phyloP scores from a whole-genome alignment of 2,797 vertebrate species.

The Squalus acanthias region DNA sequence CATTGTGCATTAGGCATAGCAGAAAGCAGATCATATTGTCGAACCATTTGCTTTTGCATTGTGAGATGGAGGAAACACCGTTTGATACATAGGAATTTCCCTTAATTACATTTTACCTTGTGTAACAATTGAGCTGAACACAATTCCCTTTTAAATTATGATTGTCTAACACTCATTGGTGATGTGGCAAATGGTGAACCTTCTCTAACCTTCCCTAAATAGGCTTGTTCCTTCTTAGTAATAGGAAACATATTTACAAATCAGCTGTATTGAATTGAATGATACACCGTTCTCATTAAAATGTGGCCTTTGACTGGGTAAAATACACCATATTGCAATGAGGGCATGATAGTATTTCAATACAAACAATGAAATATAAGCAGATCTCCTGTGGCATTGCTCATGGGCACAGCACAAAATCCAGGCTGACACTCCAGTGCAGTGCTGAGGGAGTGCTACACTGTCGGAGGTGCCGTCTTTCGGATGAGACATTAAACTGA shows the following conservation, averaged over 20 bases:
- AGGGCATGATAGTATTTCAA: background rate
- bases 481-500: too few species aligned
- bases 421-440: background rate
- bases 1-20: background rate
- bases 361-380: background rate
- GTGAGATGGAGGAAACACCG: background rate
- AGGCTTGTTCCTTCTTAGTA: background rate
- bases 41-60: background rate
- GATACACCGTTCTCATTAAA: background rate
- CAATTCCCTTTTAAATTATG: background rate
- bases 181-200: too few species aligned
- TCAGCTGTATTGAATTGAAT: background rate
- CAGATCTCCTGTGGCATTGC: too few species aligned
- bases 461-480: too few species aligned
- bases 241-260: background rate
- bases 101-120: background rate
- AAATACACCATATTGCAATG: background rate
- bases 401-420: background rate
- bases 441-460: too few species aligned
- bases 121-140: background rate
- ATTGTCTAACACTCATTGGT: background rate
- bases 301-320: background rate
- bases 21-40: background rate
- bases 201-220: background rate
- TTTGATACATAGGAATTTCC: background rate